Percentiles rank a stretch among this genome's conserved stretches.
phyloP scores from a whole-genome alignment of 2,888 invertebrate species.

The Lypha dubia region DNA sequence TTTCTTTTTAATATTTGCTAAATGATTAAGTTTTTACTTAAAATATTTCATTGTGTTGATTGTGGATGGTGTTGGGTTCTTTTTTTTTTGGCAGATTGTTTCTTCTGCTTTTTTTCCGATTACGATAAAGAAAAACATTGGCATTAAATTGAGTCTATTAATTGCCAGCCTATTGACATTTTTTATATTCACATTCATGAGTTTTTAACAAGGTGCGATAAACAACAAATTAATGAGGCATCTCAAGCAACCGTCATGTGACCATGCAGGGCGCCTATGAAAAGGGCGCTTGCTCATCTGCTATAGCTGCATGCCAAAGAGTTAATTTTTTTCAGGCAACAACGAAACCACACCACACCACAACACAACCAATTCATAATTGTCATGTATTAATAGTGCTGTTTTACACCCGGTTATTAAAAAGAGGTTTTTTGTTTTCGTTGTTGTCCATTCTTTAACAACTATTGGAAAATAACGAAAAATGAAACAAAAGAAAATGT shows the following conservation, averaged over 20 bases:
- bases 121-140: conserved; percentile 39
- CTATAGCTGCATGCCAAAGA: conserved; percentile 15
- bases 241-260: conserved; percentile 63
- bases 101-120: conserved; percentile 7
- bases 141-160: conserved; percentile 71
- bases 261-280: conserved; percentile 69
- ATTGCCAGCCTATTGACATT: conserved; percentile 72
- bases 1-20: conserved; percentile 15
- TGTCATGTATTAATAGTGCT: conserved; percentile 82
- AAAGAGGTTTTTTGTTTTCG: conserved; percentile 77
- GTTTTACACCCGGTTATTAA: conserved; percentile 83
- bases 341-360: conserved; percentile 10
- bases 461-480: conserved; percentile 17
- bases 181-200: conserved; percentile 76
- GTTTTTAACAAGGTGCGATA: conserved; percentile 83
- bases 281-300: conserved; percentile 55
- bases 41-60: background rate
- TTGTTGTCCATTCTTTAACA: conserved; percentile 70
- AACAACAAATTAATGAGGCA: conserved; percentile 81
- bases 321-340: background rate
- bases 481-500: background rate
- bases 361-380: conserved; percentile 80
- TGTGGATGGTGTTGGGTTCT: background rate
- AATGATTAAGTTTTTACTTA: conserved; percentile 52
- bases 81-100: conserved; percentile 35